Base-by-base conservation (phyloP, 2,113 vertebrate genomes). In the Mystacornis crossleyi region DNA sequence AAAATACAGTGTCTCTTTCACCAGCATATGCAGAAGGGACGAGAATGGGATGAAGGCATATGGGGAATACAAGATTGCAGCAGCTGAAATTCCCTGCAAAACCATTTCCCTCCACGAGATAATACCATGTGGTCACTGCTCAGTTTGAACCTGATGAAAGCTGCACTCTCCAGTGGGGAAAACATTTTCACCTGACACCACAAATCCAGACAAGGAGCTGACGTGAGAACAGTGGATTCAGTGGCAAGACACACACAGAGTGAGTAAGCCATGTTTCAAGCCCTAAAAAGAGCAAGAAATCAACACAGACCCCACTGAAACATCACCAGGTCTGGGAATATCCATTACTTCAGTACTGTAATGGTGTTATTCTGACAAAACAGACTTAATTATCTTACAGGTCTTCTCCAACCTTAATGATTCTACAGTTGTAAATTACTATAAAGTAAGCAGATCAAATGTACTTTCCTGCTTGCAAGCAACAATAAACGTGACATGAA, bases 191-290 rank as follows among this genome's bases (percentile, higher is more conserved):
- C 20, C 47, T 42, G 71, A 78, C 5, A 21, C 26, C 64, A 47
- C 67, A 64, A 83, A 90, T 26, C 53, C 82, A 90, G 25, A 28
- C 51, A 64, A 86, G 48, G 18, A 82, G 17, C 8, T 2, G 12
- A 33, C 1, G 2, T 25, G 28, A 64, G 18, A 86, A 19, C 11
- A 60, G 43, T 28, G 25, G 73, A 74, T 31, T n/a, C 65, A 64
- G 64, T 20, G 14, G 29, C 19, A 50, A 91, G 42, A 33, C 14
- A 38, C 0, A 3, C 45, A 45, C 0, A 0, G 40, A 71, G 34
- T 8, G 12, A 66, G 18, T 17, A 48, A 79, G 20, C 13, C n/a
- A 64, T 2, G 8, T 54, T 61, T 19, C 26, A 38, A 80, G 12
- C 16, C 14, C 42, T 57, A 38, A 86, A 61, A 1, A 42, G 4